Conservation (phyloP, 2,113 vertebrate species). For the Phylloscopus trochiloides region DNA sequence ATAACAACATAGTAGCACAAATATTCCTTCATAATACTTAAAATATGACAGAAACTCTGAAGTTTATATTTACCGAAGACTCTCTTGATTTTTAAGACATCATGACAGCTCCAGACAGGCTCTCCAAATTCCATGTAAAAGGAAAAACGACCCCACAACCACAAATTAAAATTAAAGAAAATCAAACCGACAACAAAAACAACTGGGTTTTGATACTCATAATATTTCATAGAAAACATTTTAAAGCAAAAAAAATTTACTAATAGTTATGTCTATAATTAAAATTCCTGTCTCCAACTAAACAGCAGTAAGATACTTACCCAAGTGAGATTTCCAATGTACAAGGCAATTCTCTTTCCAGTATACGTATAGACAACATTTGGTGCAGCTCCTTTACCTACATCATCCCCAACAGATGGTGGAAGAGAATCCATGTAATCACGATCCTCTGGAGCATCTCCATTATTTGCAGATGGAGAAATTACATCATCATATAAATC, state of each 20-base stretch:
- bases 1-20: background rate
- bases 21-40: background rate
- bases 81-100: background rate
- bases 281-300: background rate
- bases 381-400: slow-evolving; percentile 88
- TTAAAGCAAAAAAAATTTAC: background rate
- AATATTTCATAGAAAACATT: background rate
- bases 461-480: slow-evolving; percentile 98
- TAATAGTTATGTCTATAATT: background rate
- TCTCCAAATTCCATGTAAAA: background rate
- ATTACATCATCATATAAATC: slow-evolving; percentile 98
- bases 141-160: background rate
- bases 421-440: slow-evolving; percentile 95
- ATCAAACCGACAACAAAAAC: background rate
- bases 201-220: background rate
- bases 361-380: slow-evolving; percentile 95
- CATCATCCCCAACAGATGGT: slow-evolving; percentile 87
- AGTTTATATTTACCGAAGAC: background rate
- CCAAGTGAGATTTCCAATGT: slow-evolving; percentile 98
- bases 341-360: slow-evolving; percentile 95
- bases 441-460: slow-evolving; percentile 94
- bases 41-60: background rate
- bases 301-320: slow-evolving; percentile 69
- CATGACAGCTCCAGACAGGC: background rate
- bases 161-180: background rate